Evolutionary conservation across 2,888 invertebrate species (phyloP), one percentile per base, ranked within the genome.

Genomic region (Pristionchus arcanus): DNA sequence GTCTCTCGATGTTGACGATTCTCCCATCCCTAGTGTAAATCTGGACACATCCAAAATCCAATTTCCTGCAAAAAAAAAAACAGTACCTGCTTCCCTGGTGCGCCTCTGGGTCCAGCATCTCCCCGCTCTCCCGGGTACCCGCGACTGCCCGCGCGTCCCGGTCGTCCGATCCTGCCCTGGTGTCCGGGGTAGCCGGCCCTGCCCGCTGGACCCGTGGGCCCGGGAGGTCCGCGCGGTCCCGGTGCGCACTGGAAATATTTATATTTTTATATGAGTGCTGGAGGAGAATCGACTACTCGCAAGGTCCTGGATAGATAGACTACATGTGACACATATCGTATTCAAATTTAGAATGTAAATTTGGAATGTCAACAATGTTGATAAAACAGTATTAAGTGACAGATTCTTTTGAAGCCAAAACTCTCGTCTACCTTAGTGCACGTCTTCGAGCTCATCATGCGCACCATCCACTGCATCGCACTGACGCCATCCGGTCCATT

Each of bases 401-500:
- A 3, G 4, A 49, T 49, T 49, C 0, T 7, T 49, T 49, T 49
- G 4, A 49, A 1, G 42, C 13, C 42, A 13, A 11, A 13, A 7
- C 13, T 49, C 3, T 49, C 42, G 42, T 9, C 13, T 68, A 87
- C 87, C 87, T 88, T 49, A 13, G 55, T 63, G 55, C 87, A 88
- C 13, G 53, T 55, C 37, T 21, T 53, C n/a, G 87, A n/a, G 16
- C 37, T n/a, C 63, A 28, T n/a, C 63, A 28, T 89, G 28, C 53
- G 15, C 25, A 59, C 83, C 89, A 89, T 77, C 89, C 89, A 89
- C 66, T 63, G 25, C 89, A 89, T 89, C 42, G 89, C 89, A 63
- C 28, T 66, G 19, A 83, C 49, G 2, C 81, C 89, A 16, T 55
- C 49, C 9, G 31, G 31, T 37, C 89, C 89, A 13, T 77, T 31